Evolutionary conservation across 2,113 vertebrate genomes (phyloP).

Genomic region (Alligator mississippiensis): DNA sequence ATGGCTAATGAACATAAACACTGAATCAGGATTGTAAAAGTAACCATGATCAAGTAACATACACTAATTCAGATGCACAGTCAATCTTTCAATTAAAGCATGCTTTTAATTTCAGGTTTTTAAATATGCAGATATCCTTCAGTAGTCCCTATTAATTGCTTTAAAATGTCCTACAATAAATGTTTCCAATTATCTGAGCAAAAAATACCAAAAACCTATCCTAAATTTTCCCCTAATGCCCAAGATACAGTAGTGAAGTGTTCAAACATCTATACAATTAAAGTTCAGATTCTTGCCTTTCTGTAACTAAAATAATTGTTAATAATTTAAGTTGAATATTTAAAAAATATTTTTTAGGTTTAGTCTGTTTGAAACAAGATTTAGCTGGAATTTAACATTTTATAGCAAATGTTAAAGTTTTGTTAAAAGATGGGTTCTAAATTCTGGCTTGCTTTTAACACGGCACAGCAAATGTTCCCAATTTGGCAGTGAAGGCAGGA

Average conservation of each 20-base stretch:
- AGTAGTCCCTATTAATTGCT: conserved; percentile 12
- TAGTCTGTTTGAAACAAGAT: neutral
- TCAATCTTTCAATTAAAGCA: neutral
- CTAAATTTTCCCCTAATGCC: neutral
- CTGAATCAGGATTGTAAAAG: neutral
- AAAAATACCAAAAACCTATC: neutral
- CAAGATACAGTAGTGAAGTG: neutral
- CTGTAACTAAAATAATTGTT: neutral
- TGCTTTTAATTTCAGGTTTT: neutral
- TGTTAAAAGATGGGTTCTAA: neutral
- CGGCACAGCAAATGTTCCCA: neutral
- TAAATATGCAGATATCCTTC: neutral
- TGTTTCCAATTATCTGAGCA: conserved; percentile 29
- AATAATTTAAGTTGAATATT: neutral
- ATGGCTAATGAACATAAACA: fast-evolving
- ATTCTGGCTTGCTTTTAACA: neutral
- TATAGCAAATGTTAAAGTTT: neutral
- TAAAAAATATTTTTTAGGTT: neutral
- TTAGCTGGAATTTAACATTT: neutral
- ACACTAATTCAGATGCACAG: neutral
- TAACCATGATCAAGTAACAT: neutral
- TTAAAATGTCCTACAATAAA: neutral
- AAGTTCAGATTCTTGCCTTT: neutral
- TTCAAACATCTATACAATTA: neutral
- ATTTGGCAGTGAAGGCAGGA: neutral